These are phyloP conservation scores for Semaprochilodus insignis DNA, from an alignment of 2,797 vertebrate species.

Conservation along the genomic window DNA sequence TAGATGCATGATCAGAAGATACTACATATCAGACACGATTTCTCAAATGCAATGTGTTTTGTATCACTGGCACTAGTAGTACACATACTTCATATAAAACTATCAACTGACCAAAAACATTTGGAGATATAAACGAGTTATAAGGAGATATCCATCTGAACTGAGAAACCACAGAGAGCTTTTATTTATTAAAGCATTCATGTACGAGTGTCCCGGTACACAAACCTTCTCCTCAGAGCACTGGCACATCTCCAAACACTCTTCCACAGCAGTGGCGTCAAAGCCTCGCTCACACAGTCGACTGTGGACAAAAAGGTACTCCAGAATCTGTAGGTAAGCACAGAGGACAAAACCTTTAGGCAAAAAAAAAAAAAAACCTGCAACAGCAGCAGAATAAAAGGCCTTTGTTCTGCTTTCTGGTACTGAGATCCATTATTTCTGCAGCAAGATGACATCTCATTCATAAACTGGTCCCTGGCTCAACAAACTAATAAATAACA, in stretches of 20 bases:
- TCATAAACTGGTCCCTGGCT: background rate
- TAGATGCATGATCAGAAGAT: too few species aligned
- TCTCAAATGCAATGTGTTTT: too few species aligned
- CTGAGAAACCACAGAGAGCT: background rate
- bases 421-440: background rate
- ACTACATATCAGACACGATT: too few species aligned
- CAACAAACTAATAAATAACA: background rate
- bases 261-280: constrained; percentile 91
- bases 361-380: constrained; percentile 1
- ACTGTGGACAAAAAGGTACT: constrained; percentile 92
- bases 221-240: constrained; percentile 96
- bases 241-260: constrained; percentile 96
- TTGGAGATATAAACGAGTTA: too few species aligned
- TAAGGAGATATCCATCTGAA: too few species aligned
- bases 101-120: too few species aligned
- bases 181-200: background rate
- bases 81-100: too few species aligned
- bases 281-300: constrained; percentile 97
- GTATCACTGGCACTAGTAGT: too few species aligned
- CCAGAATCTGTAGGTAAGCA: constrained; percentile 85
- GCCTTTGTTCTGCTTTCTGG: background rate
- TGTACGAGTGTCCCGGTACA: background rate
- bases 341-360: constrained; percentile 10
- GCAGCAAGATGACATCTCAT: background rate
- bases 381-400: background rate